Percentiles rank a stretch among this genome's conserved stretches.
These are phyloP conservation scores for Leucosticte australis DNA, from an alignment of 2,113 vertebrate genomes.

Conservation along the genomic window DNA sequence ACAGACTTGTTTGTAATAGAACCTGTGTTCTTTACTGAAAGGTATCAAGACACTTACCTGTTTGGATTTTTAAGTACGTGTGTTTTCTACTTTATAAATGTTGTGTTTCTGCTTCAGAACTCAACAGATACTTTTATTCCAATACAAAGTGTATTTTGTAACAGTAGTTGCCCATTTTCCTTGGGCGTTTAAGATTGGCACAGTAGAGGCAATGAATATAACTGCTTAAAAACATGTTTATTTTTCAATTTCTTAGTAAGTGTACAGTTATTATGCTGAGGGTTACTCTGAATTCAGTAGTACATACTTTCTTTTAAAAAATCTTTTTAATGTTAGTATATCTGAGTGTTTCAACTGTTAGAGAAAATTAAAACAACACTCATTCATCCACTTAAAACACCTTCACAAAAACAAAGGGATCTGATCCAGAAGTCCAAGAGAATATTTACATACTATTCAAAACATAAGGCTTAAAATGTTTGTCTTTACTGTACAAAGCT, in stretches of 20 bases:
- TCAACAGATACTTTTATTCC: neutral
- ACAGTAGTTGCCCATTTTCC: neutral
- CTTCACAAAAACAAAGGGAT: neutral
- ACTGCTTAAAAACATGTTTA: neutral
- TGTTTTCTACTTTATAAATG: neutral
- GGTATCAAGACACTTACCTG: neutral
- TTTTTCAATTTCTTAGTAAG: neutral
- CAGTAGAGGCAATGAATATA: neutral
- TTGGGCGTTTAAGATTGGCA: neutral
- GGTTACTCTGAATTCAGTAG: neutral
- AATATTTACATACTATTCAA: neutral
- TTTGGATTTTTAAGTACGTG: neutral
- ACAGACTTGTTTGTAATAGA: neutral
- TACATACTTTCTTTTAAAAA: neutral
- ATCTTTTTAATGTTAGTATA: neutral
- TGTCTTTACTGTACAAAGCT: neutral
- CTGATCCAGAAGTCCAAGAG: conserved; percentile 17
- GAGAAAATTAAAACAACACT: neutral
- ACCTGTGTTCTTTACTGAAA: neutral
- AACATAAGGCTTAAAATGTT: neutral
- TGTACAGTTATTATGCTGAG: neutral
- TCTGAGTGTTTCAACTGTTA: neutral
- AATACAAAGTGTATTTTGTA: neutral
- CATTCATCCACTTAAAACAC: neutral
- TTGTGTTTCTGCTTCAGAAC: neutral